A percentile compares a stretch with the other conserved stretches of the same genome.
Conservation (phyloP, 2,113 vertebrate species). For the Myiozetetes cayanensis region DNA sequence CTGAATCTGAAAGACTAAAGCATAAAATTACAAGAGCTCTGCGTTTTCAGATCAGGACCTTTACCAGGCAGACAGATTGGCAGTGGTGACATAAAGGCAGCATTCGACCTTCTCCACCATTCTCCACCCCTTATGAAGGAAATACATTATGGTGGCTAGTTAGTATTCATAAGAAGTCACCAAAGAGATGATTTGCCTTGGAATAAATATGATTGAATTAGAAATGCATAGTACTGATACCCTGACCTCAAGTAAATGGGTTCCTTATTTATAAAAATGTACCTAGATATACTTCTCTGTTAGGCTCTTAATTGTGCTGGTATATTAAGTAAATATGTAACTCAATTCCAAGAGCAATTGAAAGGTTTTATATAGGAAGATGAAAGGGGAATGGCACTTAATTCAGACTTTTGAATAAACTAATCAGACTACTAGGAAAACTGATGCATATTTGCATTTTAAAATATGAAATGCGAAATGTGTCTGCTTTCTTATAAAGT, state of each 20-base stretch:
- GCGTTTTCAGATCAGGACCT: not conserved
- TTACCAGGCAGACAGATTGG: not conserved
- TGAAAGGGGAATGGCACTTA: not conserved
- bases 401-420: not conserved
- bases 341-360: constrained; percentile 37
- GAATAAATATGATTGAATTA: constrained; percentile 67
- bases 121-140: not conserved
- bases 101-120: constrained; percentile 9
- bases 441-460: constrained; percentile 1
- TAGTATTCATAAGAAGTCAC: constrained; percentile 39
- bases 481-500: not conserved
- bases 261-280: constrained; percentile 30
- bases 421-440: not conserved
- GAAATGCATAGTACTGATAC: constrained; percentile 57
- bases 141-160: constrained; percentile 21
- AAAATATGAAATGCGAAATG: constrained; percentile 13
- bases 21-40: not conserved
- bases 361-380: not conserved
- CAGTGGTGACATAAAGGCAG: not conserved
- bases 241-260: constrained; percentile 52
- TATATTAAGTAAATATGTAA: constrained; percentile 17
- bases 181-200: constrained; percentile 46
- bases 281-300: not conserved
- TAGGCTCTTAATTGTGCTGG: not conserved
- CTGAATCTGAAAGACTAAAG: not conserved